Conservation (phyloP, 2,888 invertebrate genomes). For the Pollenia angustigena region DNA sequence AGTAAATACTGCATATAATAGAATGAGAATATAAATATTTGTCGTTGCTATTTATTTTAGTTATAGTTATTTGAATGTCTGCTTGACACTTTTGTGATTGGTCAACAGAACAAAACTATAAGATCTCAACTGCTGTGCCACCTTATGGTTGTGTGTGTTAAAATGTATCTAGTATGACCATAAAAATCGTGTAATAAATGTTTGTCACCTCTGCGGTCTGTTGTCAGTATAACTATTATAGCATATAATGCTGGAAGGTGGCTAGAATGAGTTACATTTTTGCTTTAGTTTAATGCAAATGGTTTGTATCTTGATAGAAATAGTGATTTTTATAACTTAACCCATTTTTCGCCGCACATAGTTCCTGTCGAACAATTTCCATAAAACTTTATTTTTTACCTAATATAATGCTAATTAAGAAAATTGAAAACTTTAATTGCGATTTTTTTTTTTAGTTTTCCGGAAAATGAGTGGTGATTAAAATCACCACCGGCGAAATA, state of each 20-base stretch:
- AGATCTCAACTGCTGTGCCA: background rate
- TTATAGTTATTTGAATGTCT: constrained; percentile 35
- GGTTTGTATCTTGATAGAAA: background rate
- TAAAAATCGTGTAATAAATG: constrained; percentile 36
- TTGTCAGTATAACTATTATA: background rate
- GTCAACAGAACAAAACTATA: constrained; percentile 22
- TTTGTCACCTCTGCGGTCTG: constrained; percentile 45
- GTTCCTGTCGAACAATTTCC: too few species aligned
- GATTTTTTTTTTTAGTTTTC: too few species aligned
- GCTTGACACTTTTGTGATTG: constrained; percentile 49
- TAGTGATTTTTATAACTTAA: constrained; percentile 48
- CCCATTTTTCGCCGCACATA: too few species aligned
- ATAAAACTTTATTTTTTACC: too few species aligned
- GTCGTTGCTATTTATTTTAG: background rate
- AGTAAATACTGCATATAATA: constrained; percentile 22
- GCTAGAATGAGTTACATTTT: background rate
- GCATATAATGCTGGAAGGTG: constrained; percentile 18
- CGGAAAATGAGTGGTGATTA: too few species aligned
- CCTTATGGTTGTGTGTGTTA: background rate
- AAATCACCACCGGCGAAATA: too few species aligned
- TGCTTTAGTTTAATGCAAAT: background rate
- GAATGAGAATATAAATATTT: constrained; percentile 22
- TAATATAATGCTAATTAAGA: too few species aligned
- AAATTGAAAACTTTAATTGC: too few species aligned
- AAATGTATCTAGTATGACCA: background rate